phyloP scores from a whole-genome alignment of 2,797 vertebrate genomes.

The Malurus leucopterus region DNA sequence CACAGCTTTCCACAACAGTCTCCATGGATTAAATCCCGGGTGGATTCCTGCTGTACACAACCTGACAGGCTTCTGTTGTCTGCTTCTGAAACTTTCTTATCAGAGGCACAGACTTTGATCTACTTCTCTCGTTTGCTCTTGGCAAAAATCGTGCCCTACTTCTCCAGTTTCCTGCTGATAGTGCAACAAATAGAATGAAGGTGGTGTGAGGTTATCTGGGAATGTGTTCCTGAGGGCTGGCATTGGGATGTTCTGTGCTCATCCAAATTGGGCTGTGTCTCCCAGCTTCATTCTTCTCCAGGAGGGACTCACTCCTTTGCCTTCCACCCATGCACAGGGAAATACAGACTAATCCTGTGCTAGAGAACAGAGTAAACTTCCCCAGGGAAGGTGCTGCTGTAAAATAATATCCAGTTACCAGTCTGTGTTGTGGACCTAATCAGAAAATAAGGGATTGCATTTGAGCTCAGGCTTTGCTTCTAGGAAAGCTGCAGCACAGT shows the following conservation, averaged over 20 bases:
- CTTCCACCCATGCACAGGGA: background rate
- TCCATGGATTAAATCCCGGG: background rate
- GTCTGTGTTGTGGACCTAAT: background rate
- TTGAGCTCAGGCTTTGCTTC: background rate
- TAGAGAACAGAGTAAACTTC: background rate
- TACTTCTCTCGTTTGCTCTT: conserved; percentile 29
- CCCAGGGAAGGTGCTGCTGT: background rate
- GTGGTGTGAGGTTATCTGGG: conserved; percentile 49
- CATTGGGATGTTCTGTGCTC: background rate
- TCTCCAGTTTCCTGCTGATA: conserved; percentile 46
- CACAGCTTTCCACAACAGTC: background rate
- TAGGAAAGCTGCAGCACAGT: background rate
- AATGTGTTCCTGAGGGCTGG: conserved; percentile 13
- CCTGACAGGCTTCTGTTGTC: conserved; percentile 21
- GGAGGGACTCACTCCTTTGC: background rate
- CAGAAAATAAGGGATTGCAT: background rate
- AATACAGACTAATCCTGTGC: background rate
- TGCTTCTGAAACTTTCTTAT: conserved; percentile 35
- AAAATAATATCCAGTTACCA: background rate
- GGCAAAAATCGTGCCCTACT: conserved; percentile 50
- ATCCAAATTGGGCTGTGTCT: background rate
- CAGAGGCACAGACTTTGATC: conserved; percentile 42
- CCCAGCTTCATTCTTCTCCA: background rate
- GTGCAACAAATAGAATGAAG: conserved; percentile 25
- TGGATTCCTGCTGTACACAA: background rate